These are phyloP conservation scores for Automeris io DNA, from an alignment of 2,888 invertebrate species.

Conservation along the genomic window DNA sequence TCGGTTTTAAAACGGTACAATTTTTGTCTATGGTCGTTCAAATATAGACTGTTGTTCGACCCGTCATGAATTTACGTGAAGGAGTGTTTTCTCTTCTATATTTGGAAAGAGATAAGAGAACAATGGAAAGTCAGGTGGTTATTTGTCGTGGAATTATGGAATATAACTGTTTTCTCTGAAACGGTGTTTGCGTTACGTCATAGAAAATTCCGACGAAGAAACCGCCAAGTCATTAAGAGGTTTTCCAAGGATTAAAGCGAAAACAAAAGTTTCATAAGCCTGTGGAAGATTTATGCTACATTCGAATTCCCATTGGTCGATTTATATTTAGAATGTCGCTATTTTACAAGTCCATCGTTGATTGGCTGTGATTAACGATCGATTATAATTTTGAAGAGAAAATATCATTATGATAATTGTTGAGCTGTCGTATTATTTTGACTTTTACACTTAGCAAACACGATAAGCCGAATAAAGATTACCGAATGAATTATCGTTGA, in stretches of 20 bases:
- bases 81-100: constrained; percentile 7
- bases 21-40: constrained; percentile 66
- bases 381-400: background rate
- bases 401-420: background rate
- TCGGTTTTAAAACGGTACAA: constrained; percentile 63
- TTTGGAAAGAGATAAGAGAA: constrained; percentile 26
- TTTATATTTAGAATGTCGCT: background rate
- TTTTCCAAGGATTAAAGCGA: background rate
- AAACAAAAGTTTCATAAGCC: background rate
- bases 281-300: background rate
- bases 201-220: constrained; percentile 29
- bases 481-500: constrained; percentile 1
- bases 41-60: constrained; percentile 52
- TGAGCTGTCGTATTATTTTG: background rate
- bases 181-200: constrained; percentile 27
- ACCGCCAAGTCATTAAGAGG: constrained; percentile 6
- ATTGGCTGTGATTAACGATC: background rate
- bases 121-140: constrained; percentile 33
- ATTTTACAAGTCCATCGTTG: background rate
- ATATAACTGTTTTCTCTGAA: constrained; percentile 17
- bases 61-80: constrained; percentile 9
- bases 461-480: constrained; percentile 1
- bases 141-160: constrained; percentile 26
- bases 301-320: background rate
- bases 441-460: background rate